phyloP scores from a whole-genome alignment of 2,797 vertebrate species.

The Hylomyscus alleni region DNA sequence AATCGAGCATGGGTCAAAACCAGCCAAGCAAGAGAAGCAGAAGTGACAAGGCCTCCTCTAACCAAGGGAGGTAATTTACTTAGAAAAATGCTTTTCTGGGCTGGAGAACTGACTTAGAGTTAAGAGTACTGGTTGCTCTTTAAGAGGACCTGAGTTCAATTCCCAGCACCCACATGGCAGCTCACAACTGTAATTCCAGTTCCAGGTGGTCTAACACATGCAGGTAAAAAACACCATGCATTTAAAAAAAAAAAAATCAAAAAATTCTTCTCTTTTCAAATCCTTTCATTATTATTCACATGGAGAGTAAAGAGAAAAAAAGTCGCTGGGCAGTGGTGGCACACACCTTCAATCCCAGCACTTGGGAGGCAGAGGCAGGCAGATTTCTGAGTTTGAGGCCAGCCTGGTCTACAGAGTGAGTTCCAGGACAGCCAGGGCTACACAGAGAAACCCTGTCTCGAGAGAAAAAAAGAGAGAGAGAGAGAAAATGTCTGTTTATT shows the following conservation, averaged over 20 bases:
- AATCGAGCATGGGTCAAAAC: conserved; percentile 47
- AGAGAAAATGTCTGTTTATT: conserved; percentile 6
- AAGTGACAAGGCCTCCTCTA: conserved; percentile 25
- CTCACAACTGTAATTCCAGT: neutral
- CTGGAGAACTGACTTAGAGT: neutral
- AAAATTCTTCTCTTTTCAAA: conserved; percentile 25
- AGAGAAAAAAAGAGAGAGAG: no score
- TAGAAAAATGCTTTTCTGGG: neutral
- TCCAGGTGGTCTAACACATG: neutral
- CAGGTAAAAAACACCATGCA: neutral
- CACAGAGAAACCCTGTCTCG: no score
- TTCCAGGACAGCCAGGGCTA: no score
- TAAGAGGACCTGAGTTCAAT: neutral
- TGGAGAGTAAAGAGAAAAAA: conserved; percentile 69
- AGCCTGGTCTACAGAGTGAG: no score
- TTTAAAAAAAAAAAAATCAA: neutral
- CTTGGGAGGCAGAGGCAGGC: no score
- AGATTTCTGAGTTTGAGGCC: no score
- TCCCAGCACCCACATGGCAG: neutral
- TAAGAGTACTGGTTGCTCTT: neutral
- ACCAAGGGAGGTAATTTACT: conserved; percentile 36
- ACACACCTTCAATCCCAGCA: no score
- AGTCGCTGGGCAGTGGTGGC: no score
- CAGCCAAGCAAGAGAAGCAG: conserved; percentile 4
- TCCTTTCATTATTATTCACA: neutral